These are phyloP conservation scores for Burhinus oedicnemus DNA, from an alignment of 2,113 vertebrate genomes.

Conservation along the genomic window DNA sequence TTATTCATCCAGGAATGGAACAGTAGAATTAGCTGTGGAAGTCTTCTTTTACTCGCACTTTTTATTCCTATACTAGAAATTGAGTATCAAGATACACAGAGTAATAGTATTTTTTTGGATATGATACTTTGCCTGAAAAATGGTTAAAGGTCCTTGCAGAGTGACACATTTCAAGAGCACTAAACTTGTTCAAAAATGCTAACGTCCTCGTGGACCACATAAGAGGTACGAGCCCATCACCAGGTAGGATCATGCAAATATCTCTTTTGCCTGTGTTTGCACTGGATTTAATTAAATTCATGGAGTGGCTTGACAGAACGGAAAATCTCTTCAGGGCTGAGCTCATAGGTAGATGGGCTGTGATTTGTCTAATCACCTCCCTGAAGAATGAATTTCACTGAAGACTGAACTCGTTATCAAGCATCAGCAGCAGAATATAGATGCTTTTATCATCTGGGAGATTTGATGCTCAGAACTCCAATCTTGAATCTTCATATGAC, in stretches of 20 bases:
- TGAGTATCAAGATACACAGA: not conserved
- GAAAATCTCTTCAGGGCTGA: not conserved
- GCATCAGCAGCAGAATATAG: not conserved
- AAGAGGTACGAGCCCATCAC: not conserved
- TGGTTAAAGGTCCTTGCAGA: not conserved
- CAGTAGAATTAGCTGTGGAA: not conserved
- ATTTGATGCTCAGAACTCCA: not conserved
- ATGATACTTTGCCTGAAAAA: not conserved
- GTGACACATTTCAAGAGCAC: not conserved
- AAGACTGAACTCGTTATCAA: not conserved
- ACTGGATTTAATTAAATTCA: not conserved
- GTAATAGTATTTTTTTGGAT: not conserved
- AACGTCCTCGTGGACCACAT: accelerated
- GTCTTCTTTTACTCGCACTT: not conserved
- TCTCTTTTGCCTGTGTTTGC: not conserved
- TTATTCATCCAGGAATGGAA: not conserved
- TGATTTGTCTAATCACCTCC: not conserved
- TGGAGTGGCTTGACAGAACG: not conserved
- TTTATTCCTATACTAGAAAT: not conserved
- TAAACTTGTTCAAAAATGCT: not conserved
- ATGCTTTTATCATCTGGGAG: not conserved
- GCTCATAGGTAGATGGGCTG: not conserved
- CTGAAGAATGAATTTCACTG: not conserved
- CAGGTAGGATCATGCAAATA: not conserved
- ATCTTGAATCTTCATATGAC: not conserved